Conservation (phyloP, 2,888 invertebrate species). For the Chloroclysta siterata region DNA sequence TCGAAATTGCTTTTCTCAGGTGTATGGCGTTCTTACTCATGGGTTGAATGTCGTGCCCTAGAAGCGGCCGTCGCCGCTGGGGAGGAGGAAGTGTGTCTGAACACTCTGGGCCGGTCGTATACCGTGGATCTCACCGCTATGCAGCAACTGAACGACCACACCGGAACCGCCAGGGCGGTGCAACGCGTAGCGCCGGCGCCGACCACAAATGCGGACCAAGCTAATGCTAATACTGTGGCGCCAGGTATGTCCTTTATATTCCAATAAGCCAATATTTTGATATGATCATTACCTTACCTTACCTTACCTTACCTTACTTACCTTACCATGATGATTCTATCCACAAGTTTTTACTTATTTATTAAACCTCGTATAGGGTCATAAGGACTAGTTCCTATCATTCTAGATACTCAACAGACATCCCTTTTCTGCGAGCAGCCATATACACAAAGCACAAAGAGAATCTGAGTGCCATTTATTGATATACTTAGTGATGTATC, state of each 20-base stretch:
- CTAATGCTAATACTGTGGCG: constrained; percentile 46
- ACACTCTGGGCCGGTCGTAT: constrained; percentile 96
- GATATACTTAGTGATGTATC: too few relatives aligned
- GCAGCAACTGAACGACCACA: constrained; percentile 99
- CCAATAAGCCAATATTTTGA: too few relatives aligned
- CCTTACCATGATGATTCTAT: too few relatives aligned
- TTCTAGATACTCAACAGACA: too few relatives aligned
- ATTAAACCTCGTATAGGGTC: too few relatives aligned
- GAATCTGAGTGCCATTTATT: too few relatives aligned
- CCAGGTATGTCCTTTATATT: constrained; percentile 42
- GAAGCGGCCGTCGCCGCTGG: constrained; percentile 97
- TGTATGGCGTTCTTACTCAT: constrained; percentile 96
- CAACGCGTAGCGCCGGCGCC: constrained; percentile 89
- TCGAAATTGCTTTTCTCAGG: constrained; percentile 62
- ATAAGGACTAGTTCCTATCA: too few relatives aligned
- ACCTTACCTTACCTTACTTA: too few relatives aligned
- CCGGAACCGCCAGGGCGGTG: constrained; percentile 96
- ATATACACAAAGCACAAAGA: too few relatives aligned
- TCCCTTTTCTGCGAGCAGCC: too few relatives aligned
- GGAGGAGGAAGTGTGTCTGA: constrained; percentile 97
- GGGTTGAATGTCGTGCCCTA: constrained; percentile 96
- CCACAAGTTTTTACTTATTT: too few relatives aligned
- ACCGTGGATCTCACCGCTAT: constrained; percentile 98
- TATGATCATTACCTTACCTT: too few relatives aligned
- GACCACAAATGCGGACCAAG: constrained; percentile 45